Evolutionary conservation across 2,888 invertebrate species (phyloP).

Genomic region (Lycophotia porphyrea): DNA sequence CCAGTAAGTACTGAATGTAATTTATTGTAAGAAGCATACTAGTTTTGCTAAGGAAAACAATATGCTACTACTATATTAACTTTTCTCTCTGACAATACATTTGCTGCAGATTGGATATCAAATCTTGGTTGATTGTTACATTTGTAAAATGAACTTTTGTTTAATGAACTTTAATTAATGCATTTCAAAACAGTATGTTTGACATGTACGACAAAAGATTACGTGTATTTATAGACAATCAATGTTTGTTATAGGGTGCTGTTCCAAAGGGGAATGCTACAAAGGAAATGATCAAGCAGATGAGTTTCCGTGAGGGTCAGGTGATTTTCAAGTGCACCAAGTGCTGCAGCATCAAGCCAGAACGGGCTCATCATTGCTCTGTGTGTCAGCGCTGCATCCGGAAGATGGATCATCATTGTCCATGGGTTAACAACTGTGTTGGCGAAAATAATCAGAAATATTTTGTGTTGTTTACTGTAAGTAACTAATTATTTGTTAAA

Average conservation of each 20-base stretch:
- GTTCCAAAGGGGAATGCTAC: slow-evolving; percentile 98
- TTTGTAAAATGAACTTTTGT: background rate
- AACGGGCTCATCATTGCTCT: slow-evolving; percentile 98
- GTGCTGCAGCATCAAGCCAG: slow-evolving; percentile 98
- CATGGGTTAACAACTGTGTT: slow-evolving; percentile 99
- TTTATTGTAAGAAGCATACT: background rate
- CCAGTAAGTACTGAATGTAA: slow-evolving; percentile 92
- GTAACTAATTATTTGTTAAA: slow-evolving; percentile 74
- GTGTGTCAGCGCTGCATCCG: slow-evolving; percentile 96
- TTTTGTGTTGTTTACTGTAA: slow-evolving; percentile 99
- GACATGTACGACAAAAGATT: background rate
- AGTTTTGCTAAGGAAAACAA: slow-evolving; percentile 5
- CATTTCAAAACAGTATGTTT: background rate
- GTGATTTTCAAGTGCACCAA: slow-evolving; percentile 98
- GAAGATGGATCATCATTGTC: slow-evolving; percentile 93
- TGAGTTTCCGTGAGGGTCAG: slow-evolving; percentile 97
- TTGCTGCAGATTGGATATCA: background rate
- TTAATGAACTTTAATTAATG: slow-evolving; percentile 7
- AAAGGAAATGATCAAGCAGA: slow-evolving; percentile 97
- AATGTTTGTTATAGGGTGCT: slow-evolving; percentile 92
- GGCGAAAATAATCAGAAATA: slow-evolving; percentile 99
- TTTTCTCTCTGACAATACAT: background rate
- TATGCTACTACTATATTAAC: background rate
- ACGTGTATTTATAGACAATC: background rate
- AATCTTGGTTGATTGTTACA: background rate